Evolutionary conservation across 2,797 vertebrate species (phyloP).

Genomic region (Chloroceryle amazona): DNA sequence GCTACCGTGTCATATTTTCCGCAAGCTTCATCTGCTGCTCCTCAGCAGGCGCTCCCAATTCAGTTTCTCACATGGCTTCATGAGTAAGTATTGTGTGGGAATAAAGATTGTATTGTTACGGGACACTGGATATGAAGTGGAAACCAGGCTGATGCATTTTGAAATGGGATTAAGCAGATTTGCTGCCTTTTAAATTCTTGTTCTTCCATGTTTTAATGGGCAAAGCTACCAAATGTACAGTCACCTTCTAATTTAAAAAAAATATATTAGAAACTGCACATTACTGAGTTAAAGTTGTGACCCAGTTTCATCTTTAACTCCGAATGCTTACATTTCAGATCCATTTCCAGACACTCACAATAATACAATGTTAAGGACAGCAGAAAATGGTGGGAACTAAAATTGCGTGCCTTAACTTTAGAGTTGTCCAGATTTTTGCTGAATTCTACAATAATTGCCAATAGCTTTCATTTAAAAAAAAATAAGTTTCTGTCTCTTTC

Average conservation of each 20-base stretch:
- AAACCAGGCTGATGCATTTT: background rate
- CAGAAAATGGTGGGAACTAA: slow-evolving; percentile 12
- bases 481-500: slow-evolving; percentile 43
- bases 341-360: background rate
- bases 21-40: background rate
- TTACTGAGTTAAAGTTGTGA: background rate
- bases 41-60: slow-evolving; percentile 25
- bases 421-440: slow-evolving; percentile 11
- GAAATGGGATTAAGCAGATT: background rate
- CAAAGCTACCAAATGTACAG: background rate
- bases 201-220: background rate
- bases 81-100: slow-evolving; percentile 17
- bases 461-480: slow-evolving; percentile 43
- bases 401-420: background rate
- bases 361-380: background rate
- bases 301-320: background rate
- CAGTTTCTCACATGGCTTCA: background rate
- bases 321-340: background rate
- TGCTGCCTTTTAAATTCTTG: background rate
- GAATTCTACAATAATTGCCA: slow-evolving; percentile 37
- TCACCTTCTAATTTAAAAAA: background rate
- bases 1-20: background rate
- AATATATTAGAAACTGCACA: background rate
- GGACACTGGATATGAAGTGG: background rate
- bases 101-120: background rate